These are phyloP conservation scores for Peromyscus attwateri DNA, from an alignment of 2,797 vertebrate species.

Conservation along the genomic window DNA sequence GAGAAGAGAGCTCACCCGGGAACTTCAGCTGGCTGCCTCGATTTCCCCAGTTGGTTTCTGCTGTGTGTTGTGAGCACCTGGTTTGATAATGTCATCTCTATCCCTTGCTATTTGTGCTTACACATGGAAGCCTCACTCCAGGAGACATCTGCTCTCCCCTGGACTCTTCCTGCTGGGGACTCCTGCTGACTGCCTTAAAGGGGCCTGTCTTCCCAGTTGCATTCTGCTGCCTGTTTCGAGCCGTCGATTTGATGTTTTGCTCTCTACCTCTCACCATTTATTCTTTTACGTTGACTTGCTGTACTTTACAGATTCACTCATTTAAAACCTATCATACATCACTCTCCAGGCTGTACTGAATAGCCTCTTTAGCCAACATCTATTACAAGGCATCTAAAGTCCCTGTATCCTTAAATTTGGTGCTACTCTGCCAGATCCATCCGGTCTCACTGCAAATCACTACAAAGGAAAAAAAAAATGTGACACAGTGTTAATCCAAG, in stretches of 20 bases:
- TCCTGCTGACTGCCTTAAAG: not conserved
- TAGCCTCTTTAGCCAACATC: not conserved
- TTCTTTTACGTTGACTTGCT: not conserved
- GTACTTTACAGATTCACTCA: not conserved
- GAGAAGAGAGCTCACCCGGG: not conserved
- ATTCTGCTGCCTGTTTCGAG: not conserved
- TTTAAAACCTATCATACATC: not conserved
- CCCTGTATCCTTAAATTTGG: slow-evolving; percentile 8
- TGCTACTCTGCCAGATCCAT: not conserved
- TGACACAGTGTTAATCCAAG: slow-evolving; percentile 18
- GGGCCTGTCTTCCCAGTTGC: too few species aligned
- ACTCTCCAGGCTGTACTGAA: not conserved
- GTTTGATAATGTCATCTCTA: not conserved
- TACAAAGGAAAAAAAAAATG: slow-evolving; percentile 6
- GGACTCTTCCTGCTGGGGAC: not conserved
- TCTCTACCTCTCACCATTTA: not conserved
- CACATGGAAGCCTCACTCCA: too few species aligned
- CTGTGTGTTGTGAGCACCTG: not conserved
- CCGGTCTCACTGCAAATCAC: not conserved
- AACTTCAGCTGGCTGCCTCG: not conserved
- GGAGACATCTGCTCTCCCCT: not conserved
- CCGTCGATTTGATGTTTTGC: not conserved
- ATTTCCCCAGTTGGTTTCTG: not conserved
- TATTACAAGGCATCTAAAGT: not conserved
- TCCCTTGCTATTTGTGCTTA: not conserved